These are phyloP conservation scores for Bubalus kerabau DNA, from an alignment of 2,113 vertebrate genomes.

Conservation along the genomic window DNA sequence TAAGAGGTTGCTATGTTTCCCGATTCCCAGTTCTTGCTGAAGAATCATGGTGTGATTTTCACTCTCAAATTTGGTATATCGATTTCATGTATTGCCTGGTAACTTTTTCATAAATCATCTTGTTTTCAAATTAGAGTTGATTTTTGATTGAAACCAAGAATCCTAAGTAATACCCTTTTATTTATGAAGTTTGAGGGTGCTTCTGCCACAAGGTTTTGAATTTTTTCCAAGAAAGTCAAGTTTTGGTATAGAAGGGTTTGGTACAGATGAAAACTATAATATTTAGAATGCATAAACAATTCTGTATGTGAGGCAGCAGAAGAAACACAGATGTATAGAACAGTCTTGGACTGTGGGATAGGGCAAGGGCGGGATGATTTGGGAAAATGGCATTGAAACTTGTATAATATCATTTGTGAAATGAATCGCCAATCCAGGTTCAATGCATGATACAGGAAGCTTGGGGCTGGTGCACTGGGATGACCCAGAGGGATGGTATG, in stretches of 20 bases:
- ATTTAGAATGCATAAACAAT: background rate
- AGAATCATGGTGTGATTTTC: background rate
- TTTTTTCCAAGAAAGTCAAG: background rate
- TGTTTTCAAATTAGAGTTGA: background rate
- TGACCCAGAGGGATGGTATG: too few relatives aligned
- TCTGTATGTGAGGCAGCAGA: too few relatives aligned
- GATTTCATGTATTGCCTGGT: background rate
- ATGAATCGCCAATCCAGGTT: too few relatives aligned
- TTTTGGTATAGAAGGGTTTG: background rate
- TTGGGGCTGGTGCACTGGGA: too few relatives aligned
- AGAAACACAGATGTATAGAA: too few relatives aligned
- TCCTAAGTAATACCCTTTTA: background rate
- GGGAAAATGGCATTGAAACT: too few relatives aligned
- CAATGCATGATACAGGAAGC: too few relatives aligned
- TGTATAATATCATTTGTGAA: too few relatives aligned
- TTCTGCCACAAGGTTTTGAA: background rate
- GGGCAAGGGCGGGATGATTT: too few relatives aligned
- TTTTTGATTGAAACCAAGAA: background rate
- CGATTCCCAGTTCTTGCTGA: background rate
- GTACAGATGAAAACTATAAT: background rate
- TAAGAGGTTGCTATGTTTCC: background rate
- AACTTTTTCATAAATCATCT: background rate
- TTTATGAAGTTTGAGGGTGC: background rate
- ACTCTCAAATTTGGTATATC: background rate
- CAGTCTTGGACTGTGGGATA: too few relatives aligned